Evolutionary conservation across 2,797 vertebrate genomes (phyloP).

Genomic region (Otolemur crassicaudatus): DNA sequence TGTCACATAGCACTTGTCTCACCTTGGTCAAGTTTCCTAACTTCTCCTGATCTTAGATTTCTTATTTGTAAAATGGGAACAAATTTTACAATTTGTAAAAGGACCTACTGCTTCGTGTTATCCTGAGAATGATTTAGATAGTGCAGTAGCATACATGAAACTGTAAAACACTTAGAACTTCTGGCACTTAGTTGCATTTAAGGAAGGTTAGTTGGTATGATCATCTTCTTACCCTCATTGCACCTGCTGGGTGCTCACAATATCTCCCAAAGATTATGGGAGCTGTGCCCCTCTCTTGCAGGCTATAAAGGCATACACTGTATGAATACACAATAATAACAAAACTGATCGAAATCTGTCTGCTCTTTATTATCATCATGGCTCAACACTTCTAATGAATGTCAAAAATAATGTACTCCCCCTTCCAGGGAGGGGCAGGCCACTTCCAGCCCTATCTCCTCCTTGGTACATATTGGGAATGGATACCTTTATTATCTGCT

Average conservation of each 20-base stretch:
- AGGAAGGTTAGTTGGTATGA: neutral
- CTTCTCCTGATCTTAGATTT: neutral
- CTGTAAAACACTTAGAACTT: neutral
- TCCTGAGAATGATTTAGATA: neutral
- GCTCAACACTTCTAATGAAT: neutral
- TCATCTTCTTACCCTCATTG: neutral
- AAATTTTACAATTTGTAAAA: neutral
- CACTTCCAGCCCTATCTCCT: neutral
- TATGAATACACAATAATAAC: neutral
- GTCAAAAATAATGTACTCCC: neutral
- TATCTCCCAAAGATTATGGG: neutral
- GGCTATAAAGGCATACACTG: neutral
- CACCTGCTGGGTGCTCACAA: neutral
- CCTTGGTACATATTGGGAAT: neutral
- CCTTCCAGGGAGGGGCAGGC: neutral
- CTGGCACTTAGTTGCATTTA: neutral
- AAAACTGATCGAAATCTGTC: neutral
- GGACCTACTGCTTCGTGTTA: neutral
- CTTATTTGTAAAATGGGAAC: constrained; percentile 14
- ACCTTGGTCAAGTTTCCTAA: neutral
- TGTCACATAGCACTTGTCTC: neutral
- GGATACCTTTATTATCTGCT: neutral
- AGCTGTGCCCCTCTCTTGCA: neutral
- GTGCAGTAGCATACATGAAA: neutral
- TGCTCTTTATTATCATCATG: neutral